Evolutionary conservation across 2,797 vertebrate species (phyloP).

Genomic region (Halcyon badia): DNA sequence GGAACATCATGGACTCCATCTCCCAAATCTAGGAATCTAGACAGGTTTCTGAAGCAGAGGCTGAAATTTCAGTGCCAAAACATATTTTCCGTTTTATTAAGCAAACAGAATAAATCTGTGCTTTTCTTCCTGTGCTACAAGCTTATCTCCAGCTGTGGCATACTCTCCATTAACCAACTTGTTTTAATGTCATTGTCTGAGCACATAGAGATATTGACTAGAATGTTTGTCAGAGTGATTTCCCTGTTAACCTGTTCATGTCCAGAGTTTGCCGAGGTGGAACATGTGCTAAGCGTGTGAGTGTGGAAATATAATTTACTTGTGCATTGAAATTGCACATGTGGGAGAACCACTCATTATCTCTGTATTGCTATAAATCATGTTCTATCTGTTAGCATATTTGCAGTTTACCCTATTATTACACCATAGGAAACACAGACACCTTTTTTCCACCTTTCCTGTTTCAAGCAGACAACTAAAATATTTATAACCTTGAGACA

Average conservation of each 20-base stretch:
- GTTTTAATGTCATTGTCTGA: neutral
- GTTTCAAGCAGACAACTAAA: neutral
- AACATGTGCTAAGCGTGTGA: neutral
- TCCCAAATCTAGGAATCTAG: neutral
- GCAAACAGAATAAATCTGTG: neutral
- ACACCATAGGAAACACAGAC: neutral
- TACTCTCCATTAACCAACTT: neutral
- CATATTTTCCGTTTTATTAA: neutral
- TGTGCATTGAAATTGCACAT: neutral
- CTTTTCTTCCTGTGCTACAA: neutral
- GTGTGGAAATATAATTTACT: neutral
- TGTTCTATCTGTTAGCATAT: neutral
- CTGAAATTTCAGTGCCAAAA: neutral
- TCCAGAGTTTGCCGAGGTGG: neutral
- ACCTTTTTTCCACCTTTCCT: neutral
- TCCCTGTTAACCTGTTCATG: neutral
- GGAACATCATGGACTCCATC: fast-evolving
- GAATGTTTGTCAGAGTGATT: neutral
- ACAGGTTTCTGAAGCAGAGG: neutral
- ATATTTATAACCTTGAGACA: neutral
- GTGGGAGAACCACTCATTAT: neutral
- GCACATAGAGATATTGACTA: neutral
- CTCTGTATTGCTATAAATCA: neutral
- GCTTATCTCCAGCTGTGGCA: neutral
- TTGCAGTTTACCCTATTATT: neutral